Conservation (phyloP, 2,113 vertebrate species). For the Bos javanicus region DNA sequence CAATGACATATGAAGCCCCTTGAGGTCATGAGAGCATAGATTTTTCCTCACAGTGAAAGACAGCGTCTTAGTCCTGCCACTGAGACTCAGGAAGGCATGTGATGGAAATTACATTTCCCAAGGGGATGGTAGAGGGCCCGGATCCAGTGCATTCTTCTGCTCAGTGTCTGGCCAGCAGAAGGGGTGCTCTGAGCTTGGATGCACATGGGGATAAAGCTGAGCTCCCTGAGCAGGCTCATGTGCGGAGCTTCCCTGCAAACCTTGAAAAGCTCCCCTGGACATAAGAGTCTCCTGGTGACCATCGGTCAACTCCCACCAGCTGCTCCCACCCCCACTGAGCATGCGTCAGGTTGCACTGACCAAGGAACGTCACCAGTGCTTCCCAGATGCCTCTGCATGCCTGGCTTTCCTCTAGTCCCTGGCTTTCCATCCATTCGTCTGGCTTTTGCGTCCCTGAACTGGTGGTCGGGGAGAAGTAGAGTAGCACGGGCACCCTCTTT, state of each 20-base stretch:
- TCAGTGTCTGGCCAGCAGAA: not conserved
- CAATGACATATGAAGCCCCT: not conserved
- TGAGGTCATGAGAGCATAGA: not conserved
- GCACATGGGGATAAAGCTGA: not conserved
- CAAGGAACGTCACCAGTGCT: not conserved
- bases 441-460: not conserved
- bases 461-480: not conserved
- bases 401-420: not conserved
- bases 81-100: not conserved
- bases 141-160: not conserved
- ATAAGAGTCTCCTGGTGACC: not conserved
- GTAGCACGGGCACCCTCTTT: fast-evolving
- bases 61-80: not conserved
- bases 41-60: not conserved
- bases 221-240: fast-evolving
- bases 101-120: not conserved
- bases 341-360: not conserved
- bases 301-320: not conserved
- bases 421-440: not conserved
- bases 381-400: not conserved
- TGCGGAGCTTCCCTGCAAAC: not conserved
- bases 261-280: not conserved
- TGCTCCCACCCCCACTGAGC: fast-evolving
- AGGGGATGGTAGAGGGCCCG: not conserved
- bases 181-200: not conserved